These are phyloP conservation scores for Heliangelus exortis DNA, from an alignment of 2,797 vertebrate genomes.

Conservation along the genomic window DNA sequence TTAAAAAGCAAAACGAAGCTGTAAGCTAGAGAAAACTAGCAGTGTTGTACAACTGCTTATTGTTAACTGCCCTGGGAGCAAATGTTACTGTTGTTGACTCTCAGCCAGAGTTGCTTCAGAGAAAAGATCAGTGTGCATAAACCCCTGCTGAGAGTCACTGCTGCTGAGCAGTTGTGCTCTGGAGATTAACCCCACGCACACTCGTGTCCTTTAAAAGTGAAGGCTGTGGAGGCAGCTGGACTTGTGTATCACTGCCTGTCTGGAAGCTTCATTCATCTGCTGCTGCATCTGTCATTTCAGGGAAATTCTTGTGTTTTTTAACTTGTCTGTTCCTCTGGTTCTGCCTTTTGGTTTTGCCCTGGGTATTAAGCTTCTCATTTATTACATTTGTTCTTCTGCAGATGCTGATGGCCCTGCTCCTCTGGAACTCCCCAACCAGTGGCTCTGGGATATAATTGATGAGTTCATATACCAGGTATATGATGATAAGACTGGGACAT, in stretches of 20 bases:
- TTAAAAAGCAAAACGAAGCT: not conserved
- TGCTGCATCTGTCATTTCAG: not conserved
- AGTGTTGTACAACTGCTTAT: not conserved
- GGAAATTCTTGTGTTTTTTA: not conserved
- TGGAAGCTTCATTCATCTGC: not conserved
- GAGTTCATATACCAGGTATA: conserved; percentile 98
- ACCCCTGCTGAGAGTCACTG: not conserved
- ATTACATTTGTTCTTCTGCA: conserved; percentile 33
- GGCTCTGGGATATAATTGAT: conserved; percentile 99
- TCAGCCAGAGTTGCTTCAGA: not conserved
- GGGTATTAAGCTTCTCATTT: not conserved
- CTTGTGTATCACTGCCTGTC: accelerated
- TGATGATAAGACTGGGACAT: not conserved
- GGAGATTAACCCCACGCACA: not conserved
- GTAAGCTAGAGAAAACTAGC: not conserved
- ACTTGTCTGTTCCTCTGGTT: not conserved
- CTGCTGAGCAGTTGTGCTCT: not conserved
- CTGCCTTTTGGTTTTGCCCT: not conserved
- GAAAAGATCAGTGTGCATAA: not conserved
- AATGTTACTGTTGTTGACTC: not conserved
- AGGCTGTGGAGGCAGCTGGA: not conserved
- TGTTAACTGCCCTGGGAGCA: not conserved
- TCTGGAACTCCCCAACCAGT: conserved; percentile 96
- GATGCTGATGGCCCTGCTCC: conserved; percentile 98
- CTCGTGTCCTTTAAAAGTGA: not conserved